phyloP scores from a whole-genome alignment of 2,888 invertebrate genomes.

The Tinea semifulvella region DNA sequence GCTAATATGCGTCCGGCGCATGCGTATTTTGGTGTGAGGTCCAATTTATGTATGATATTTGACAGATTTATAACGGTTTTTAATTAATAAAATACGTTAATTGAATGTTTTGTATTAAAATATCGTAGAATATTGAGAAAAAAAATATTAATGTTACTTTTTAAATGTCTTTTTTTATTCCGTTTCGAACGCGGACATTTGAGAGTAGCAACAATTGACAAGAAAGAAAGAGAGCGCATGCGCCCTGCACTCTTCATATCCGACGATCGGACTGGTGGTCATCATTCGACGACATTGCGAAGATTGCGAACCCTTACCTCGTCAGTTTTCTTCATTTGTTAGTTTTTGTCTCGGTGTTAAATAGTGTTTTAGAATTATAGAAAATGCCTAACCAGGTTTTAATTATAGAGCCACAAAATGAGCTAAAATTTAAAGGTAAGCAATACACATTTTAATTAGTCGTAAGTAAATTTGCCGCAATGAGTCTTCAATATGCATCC shows the following conservation, averaged over 20 bases:
- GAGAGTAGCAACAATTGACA: not conserved
- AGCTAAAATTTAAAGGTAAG: constrained; percentile 91
- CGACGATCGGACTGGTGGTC: not conserved
- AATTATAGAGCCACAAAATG: constrained; percentile 87
- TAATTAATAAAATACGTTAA: too few relatives aligned
- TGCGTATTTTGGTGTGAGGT: not conserved
- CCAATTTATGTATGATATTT: not conserved
- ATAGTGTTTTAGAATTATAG: not conserved
- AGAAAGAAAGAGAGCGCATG: not conserved
- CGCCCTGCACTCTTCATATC: not conserved
- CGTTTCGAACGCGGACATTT: not conserved
- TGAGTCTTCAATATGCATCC: constrained; percentile 39
- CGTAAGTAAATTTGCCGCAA: constrained; percentile 33
- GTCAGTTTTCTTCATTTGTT: constrained; percentile 5
- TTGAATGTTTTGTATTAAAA: too few relatives aligned
- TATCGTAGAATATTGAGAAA: too few relatives aligned
- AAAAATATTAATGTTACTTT: too few relatives aligned
- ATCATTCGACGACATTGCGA: constrained; percentile 6
- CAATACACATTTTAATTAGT: constrained; percentile 19
- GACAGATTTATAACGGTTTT: not conserved
- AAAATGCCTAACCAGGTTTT: constrained; percentile 78
- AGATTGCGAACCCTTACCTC: too few relatives aligned
- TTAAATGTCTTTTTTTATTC: too few relatives aligned
- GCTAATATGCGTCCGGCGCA: too few relatives aligned
- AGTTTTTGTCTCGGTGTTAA: not conserved